phyloP scores from a whole-genome alignment of 2,888 invertebrate genomes.

The Cinara cedri region DNA sequence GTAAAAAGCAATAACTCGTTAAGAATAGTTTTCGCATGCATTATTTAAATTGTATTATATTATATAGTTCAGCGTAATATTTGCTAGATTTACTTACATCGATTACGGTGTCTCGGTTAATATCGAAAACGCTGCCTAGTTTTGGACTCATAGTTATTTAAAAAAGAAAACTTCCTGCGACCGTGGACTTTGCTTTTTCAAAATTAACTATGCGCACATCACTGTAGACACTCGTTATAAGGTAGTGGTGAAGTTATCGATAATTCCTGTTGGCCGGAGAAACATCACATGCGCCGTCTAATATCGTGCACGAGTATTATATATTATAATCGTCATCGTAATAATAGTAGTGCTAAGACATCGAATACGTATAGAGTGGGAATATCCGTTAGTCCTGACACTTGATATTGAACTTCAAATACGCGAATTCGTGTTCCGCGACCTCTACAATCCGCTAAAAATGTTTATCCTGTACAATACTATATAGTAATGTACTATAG shows the following conservation, averaged over 20 bases:
- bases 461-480: too few species aligned
- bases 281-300: constrained; percentile 38
- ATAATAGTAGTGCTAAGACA: neutral
- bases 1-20: too few species aligned
- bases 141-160: constrained; percentile 47
- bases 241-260: neutral
- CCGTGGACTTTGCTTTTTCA: constrained; percentile 31
- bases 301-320: constrained; percentile 21
- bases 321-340: neutral
- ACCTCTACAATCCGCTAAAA: too few species aligned
- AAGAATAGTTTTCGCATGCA: too few species aligned
- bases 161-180: constrained; percentile 51
- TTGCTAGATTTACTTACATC: constrained; percentile 44
- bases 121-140: constrained; percentile 35
- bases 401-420: constrained; percentile 51
- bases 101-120: constrained; percentile 6
- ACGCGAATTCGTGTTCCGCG: neutral
- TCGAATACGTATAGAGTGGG: neutral
- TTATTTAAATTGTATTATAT: too few species aligned
- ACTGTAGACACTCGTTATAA: constrained; percentile 26
- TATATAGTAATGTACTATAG: too few species aligned
- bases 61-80: too few species aligned
- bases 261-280: constrained; percentile 27
- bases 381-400: constrained; percentile 27
- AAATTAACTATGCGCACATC: constrained; percentile 34